Base-by-base conservation (phyloP, 2,797 vertebrate genomes). In the Coregonus ussuriensis region DNA sequence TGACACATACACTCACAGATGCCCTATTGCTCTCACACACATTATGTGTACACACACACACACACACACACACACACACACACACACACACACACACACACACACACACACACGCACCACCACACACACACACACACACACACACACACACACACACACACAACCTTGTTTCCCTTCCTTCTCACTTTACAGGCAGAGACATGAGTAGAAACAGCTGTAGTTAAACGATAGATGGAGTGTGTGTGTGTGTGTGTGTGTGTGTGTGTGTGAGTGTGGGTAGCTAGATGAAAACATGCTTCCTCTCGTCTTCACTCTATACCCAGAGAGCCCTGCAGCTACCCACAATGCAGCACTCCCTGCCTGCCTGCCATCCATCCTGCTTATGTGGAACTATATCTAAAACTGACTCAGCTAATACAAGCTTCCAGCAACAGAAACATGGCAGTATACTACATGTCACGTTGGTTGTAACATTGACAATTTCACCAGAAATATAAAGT, bases 201-300 rank as follows among this genome's bases (percentile, higher is more conserved):
- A n/a, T n/a, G 80, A 87, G 81, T 73, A 79, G 82, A 86, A 88
- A 77, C 85, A 89, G 80, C 85, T 88, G 85, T 21, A 71, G 63
- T 47, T 63, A 25, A 63, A 21, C 1, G 4, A 72, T 70, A 71
- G 72, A 84, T 62, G 67, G 33, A 71, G 65, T 14, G 71, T 62
- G 56, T n/a, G 4, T 6, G 15, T 25, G 25, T 25, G 25, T 25
- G 25, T 25, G 25, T 25, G 25, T 25, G 25, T 25, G 25, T 1
- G 25, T 18, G 53, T 18, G 53, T 56, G 53, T 59, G 54, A 1
- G 54, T 16, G 14, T 6, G 54, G 0, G 16, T 21, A n/a, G 18
- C n/a, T 69, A 72, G 72, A 84, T 67, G 74, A 33, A 71, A 88
- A 85, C 81, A 71, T 68, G 76, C 67, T 88, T 87, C 83, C 71